Percentiles rank a stretch among this genome's conserved stretches.
Evolutionary conservation across 1,140 invertebrate species (phyloP).

Genomic region (Heliconius eleuchia): DNA sequence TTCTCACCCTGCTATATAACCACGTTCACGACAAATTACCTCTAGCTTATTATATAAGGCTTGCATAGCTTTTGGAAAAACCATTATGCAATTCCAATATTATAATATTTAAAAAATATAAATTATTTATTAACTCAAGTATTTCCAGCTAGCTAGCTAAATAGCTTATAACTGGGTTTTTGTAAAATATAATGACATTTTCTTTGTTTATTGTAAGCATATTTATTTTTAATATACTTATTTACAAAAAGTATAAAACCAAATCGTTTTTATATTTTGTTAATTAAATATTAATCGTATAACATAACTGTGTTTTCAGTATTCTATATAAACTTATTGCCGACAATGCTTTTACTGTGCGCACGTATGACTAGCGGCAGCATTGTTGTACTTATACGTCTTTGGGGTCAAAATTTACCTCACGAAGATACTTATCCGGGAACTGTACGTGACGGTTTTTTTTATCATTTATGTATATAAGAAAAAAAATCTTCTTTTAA

Average conservation of each 20-base stretch:
- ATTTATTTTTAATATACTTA: background rate
- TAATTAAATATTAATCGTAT: background rate
- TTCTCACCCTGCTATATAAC: constrained; percentile 50
- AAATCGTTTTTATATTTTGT: background rate
- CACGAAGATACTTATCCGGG: too few relatives aligned
- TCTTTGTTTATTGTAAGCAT: background rate
- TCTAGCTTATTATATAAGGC: constrained; percentile 49
- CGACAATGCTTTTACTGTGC: too few relatives aligned
- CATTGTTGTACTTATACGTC: too few relatives aligned
- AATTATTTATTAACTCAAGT: background rate
- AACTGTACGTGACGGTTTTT: too few relatives aligned
- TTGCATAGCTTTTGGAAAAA: constrained; percentile 47
- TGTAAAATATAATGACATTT: background rate
- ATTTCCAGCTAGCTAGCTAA: background rate
- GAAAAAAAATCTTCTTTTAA: too few relatives aligned
- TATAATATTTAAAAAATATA: background rate
- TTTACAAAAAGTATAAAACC: background rate
- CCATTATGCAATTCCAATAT: constrained; percentile 33
- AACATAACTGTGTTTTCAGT: too few relatives aligned
- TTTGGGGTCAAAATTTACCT: too few relatives aligned
- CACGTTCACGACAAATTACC: constrained; percentile 37
- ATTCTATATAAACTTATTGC: too few relatives aligned
- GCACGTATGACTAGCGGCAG: too few relatives aligned
- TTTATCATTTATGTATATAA: too few relatives aligned
- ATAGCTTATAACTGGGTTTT: background rate